Evolutionary conservation across 2,113 vertebrate genomes (phyloP), one percentile per base, ranked within the genome.

Genomic region (Brevimyrus niger): DNA sequence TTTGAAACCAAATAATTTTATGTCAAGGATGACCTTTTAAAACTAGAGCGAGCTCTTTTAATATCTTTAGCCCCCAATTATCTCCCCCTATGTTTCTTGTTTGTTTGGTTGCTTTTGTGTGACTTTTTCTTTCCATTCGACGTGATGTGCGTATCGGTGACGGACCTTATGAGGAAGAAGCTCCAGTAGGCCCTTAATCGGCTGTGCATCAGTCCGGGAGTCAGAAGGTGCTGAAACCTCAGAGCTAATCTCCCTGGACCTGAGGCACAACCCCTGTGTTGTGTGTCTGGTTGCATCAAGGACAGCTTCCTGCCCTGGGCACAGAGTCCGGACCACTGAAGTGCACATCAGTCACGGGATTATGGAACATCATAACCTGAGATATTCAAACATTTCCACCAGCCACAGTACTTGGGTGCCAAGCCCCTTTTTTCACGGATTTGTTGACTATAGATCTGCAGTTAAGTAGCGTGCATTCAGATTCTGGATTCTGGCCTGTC

Each of bases 381-480:
- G 50, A 55, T 7, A 55, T 35, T 53, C 23, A 82, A 3, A 9
- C 42, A 6, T 82, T 82, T 38, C 31, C 76, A 82, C 35, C 61
- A 31, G 61, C 10, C 10, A 69, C 61, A 31, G 9, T 31, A 27
- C 61, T 69, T 69, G 61, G 61, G 61, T 31, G 27, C 61, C 61
- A 61, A 61, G 2, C 55, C 55, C 55, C 21, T 3, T 61, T 61
- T 61, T 61, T 61, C 55, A 38, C 3, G 19, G 19, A 53, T 35
- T 55, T 55, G 47, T 87, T 47, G 46, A 31, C 31, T 87, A 53
- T 87, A 87, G 47, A 87, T 87, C 85, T 87, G 21, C 27, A 55
- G 73, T 80, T 80, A 42, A 80, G 38, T 42, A 80, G 35, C 15
- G 10, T 80, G 73, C 35, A 3, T 42, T 80, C 4, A 80, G 31